Base-by-base conservation (phyloP, 1,140 invertebrate genomes). In the Schlechtendalia chinensis region DNA sequence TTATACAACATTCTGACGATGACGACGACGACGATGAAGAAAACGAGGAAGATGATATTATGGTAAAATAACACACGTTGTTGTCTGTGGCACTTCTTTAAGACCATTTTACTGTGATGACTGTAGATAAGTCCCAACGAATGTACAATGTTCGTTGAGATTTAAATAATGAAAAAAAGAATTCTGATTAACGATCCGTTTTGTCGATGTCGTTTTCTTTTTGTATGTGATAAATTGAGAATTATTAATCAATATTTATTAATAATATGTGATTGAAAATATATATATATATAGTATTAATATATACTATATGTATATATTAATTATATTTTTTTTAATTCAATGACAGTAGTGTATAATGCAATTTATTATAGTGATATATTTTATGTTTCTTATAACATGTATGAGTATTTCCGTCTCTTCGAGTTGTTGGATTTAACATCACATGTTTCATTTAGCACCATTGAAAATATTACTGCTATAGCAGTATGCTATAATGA, bases 21-120 rank as follows among this genome's bases (percentile, higher is more conserved):
- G 92, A 93, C 84, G 93, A 94, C 17, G 75, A 61, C 16, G 58
- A 63, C 14, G 92, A 93, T 84, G 93, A 94, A 83, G 92, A 94
- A 84, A 91, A 91, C 86, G 90, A 84, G 72, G 82, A 83, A 80
- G 82, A 81, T 39, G 82, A 83, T 22, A 69, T 75, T 59, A 29
- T 82, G 17, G 6, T 54, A 0, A 72, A 72, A 71, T 53, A 72
- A 72, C 24, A 29, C 12, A 29, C 69, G 19, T 19, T 54, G 22
- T 54, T 3, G 47, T 72, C 39, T 19, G 32, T 14, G 65, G 22
- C 17, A 54, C 54, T 29, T 54, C 29, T 29, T 24, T 17, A 19
- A 54, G 69, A 54, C 47, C 8, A 72, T 54, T 54, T 72, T 54
- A 53, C 69, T 72, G 69, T 72, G 69, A 72, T 72, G 24, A n/a